Percentiles rank a stretch among this genome's conserved stretches.
Evolutionary conservation across 2,113 vertebrate species (phyloP).

Genomic region (Clinocottus analis): DNA sequence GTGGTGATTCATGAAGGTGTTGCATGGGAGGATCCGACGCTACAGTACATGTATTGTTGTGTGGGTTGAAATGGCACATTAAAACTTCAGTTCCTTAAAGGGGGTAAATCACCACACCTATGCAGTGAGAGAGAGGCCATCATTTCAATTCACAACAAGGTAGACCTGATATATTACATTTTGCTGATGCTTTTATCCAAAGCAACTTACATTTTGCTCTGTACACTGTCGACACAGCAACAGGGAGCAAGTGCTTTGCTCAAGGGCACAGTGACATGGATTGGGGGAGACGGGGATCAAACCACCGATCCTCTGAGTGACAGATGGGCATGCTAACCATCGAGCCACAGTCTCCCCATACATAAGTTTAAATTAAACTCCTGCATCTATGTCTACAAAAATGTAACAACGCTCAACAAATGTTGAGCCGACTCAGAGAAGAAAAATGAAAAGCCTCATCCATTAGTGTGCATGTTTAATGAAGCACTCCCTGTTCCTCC

Average conservation of each 20-base stretch:
- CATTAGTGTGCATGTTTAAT: background rate
- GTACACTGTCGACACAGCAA: too few species aligned
- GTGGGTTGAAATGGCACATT: background rate
- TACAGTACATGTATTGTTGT: background rate
- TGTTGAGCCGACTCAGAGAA: background rate
- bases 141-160: background rate
- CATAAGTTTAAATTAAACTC: background rate
- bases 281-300: too few species aligned
- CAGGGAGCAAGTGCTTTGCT: too few species aligned
- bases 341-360: too few species aligned
- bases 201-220: too few species aligned
- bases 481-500: background rate
- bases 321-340: too few species aligned
- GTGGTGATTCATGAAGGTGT: too few species aligned
- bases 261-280: too few species aligned
- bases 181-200: too few species aligned
- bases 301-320: too few species aligned
- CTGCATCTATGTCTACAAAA: background rate
- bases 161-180: too few species aligned
- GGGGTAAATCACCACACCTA: background rate
- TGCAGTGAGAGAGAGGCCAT: background rate
- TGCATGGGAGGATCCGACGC: background rate
- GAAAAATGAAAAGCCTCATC: background rate
- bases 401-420: background rate
- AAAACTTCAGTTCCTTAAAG: background rate